Conservation (phyloP, 2,797 vertebrate species). For the Trichosurus vulpecula region DNA sequence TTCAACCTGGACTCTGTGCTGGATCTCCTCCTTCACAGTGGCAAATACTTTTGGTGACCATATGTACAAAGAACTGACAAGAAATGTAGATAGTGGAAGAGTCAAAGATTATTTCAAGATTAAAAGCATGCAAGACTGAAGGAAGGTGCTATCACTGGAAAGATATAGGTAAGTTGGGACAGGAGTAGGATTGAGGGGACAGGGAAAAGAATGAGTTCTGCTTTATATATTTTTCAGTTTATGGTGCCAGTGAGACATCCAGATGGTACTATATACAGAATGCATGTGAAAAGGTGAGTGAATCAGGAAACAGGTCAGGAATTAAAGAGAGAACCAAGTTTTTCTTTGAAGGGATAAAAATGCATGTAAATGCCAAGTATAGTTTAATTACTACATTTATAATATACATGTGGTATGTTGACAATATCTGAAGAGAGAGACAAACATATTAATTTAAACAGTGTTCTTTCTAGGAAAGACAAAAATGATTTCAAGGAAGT, state of each 20-base stretch:
- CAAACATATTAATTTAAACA: background rate
- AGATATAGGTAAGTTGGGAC: background rate
- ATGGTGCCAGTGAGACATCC: background rate
- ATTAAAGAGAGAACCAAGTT: background rate
- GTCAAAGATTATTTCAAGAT: background rate
- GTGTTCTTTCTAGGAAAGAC: too few species aligned
- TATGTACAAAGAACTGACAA: too few species aligned
- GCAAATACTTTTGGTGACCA: too few species aligned
- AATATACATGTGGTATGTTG: background rate
- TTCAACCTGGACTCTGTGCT: too few species aligned
- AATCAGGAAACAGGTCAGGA: background rate
- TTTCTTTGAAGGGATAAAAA: background rate
- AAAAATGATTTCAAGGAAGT: background rate
- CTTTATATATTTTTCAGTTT: background rate
- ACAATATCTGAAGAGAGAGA: background rate
- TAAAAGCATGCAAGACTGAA: background rate
- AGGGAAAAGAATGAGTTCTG: background rate
- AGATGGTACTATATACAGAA: background rate
- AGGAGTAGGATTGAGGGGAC: background rate
- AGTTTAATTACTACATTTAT: background rate
- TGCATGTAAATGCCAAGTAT: background rate
- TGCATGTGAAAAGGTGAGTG: background rate
- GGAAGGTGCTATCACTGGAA: background rate
- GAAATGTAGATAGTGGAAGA: background rate
- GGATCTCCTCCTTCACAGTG: too few species aligned